Percentiles rank a stretch among this genome's conserved stretches.
Evolutionary conservation across 2,797 vertebrate genomes (phyloP).

Genomic region (Myotis daubentonii): DNA sequence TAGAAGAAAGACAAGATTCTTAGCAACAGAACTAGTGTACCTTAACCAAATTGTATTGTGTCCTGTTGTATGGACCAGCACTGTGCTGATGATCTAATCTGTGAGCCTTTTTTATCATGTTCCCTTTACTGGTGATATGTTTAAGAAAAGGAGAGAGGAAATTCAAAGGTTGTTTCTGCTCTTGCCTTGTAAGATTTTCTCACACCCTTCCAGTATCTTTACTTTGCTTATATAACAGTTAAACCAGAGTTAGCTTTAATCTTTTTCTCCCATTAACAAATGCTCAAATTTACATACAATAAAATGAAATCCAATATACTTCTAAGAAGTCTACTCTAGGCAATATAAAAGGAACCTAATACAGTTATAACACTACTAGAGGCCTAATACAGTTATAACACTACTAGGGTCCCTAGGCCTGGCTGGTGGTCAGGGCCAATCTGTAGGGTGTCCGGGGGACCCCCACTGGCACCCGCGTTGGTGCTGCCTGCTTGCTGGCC

Average conservation of each 20-base stretch:
- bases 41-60: neutral
- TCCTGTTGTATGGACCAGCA: neutral
- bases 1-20: conserved; percentile 20
- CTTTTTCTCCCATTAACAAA: conserved; percentile 37
- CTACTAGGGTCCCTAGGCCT: neutral
- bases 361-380: neutral
- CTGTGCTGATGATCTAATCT: neutral
- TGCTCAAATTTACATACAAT: conserved; percentile 1
- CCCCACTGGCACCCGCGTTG: no score
- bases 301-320: neutral
- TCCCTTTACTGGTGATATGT: neutral
- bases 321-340: neutral
- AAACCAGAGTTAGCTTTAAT: neutral
- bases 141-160: conserved; percentile 32
- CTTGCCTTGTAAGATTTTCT: conserved; percentile 44
- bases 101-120: neutral
- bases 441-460: no score
- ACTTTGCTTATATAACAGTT: conserved; percentile 20
- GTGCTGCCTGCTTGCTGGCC: no score
- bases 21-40: neutral
- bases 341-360: neutral
- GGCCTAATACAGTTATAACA: neutral
- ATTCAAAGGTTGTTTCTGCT: neutral
- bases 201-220: neutral
- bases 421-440: no score